Conservation (phyloP, 2,888 invertebrate species). For the Hemithea aestivaria region DNA sequence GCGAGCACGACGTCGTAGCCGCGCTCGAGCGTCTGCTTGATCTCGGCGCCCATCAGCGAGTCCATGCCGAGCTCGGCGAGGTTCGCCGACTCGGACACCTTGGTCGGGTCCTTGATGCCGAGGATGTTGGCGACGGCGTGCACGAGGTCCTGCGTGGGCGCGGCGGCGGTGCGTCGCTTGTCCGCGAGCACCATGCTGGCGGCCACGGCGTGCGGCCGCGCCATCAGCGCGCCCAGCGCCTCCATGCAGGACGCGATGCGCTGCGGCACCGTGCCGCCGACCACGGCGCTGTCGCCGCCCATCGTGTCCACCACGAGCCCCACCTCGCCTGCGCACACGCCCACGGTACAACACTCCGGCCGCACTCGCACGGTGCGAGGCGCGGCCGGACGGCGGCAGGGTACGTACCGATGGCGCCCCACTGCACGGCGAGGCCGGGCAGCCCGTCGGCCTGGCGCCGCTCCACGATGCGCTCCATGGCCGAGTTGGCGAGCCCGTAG, state of each 20-base stretch:
- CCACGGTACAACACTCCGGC: too few relatives aligned
- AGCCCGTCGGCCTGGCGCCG: conserved; percentile 89
- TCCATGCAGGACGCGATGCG: conserved; percentile 95
- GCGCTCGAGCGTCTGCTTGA: conserved; percentile 96
- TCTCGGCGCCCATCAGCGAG: conserved; percentile 99
- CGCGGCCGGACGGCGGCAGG: not conserved
- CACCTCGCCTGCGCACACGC: conserved; percentile 83
- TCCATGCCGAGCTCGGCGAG: conserved; percentile 98
- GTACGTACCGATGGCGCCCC: conserved; percentile 90
- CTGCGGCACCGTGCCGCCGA: conserved; percentile 98
- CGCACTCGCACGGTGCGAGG: not conserved
- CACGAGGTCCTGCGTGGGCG: conserved; percentile 79
- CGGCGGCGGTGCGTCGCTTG: conserved; percentile 82
- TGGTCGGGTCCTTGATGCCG: conserved; percentile 91
- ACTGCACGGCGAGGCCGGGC: conserved; percentile 95
- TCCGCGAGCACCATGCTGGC: conserved; percentile 93
- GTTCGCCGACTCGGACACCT: conserved; percentile 85
- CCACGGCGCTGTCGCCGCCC: conserved; percentile 93
- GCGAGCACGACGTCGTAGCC: conserved; percentile 94
- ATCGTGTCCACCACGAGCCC: conserved; percentile 94
- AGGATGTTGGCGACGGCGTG: conserved; percentile 93
- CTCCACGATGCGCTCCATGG: conserved; percentile 97
- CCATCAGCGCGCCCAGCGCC: conserved; percentile 93
- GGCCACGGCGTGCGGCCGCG: conserved; percentile 90
- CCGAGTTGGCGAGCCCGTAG: conserved; percentile 98